Conservation (phyloP, 2,888 invertebrate genomes). For the Ganaspis brasiliensis region DNA sequence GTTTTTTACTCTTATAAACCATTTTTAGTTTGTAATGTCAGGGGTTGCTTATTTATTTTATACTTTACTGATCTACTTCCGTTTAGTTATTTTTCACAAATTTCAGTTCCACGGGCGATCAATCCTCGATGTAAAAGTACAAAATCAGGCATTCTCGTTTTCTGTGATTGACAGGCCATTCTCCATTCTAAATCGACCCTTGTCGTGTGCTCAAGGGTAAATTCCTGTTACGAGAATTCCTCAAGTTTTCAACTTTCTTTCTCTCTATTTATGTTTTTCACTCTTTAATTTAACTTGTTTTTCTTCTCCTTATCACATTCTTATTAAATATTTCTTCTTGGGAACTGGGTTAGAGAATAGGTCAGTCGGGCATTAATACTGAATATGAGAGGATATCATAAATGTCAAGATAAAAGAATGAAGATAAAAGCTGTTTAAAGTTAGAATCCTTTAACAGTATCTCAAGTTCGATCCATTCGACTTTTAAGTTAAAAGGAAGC, state of each 20-base stretch:
- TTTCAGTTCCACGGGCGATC: background rate
- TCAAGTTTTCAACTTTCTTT: background rate
- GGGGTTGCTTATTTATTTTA: too few species aligned
- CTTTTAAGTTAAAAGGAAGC: background rate
- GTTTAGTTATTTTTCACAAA: background rate
- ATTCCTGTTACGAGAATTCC: background rate
- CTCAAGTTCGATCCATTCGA: slow-evolving; percentile 8
- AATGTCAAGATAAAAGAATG: slow-evolving; percentile 12
- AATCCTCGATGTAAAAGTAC: background rate
- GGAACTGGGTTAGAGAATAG: background rate
- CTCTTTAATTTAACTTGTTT: background rate
- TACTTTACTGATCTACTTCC: background rate
- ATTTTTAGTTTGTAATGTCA: too few species aligned
- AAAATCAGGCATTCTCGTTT: background rate
- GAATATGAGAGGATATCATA: background rate
- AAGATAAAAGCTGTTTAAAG: slow-evolving; percentile 15
- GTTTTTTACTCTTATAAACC: too few species aligned
- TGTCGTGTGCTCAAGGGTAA: background rate
- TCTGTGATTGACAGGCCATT: background rate
- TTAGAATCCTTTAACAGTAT: background rate
- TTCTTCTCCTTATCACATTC: background rate
- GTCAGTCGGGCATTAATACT: background rate
- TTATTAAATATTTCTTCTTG: background rate
- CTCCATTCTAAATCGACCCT: background rate
- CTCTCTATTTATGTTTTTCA: background rate